Base-by-base conservation (phyloP, 2,797 vertebrate genomes). In the Acridotheres tristis region DNA sequence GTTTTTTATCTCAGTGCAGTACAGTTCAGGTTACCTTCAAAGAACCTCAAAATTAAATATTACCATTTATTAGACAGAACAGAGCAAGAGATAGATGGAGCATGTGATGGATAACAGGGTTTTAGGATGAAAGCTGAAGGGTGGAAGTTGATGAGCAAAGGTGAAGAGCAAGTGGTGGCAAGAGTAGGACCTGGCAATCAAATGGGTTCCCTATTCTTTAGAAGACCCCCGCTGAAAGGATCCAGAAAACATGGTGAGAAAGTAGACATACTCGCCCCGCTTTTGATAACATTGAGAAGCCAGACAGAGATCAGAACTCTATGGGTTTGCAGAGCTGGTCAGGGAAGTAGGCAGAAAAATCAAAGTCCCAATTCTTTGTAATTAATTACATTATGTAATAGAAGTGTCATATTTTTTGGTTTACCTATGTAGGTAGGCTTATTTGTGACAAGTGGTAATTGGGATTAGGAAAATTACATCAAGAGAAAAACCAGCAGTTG, bases 211-310 rank as follows among this genome's bases (percentile, higher is more conserved):
- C 13, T 45, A 0, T 57, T 13, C 15, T 73, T 78, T 30, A 69
- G 54, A 78, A 87, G 22, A 57, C 23, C 13, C 8, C 20, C 53
- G 2, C 26, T 58, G 54, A 36, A 63, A 69, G 19, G 29, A 36
- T 65, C 38, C 45, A 66, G 53, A 82, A 65, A n/a, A 61, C 8
- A 6, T 9, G 7, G 20, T n/a, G 19, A 62, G 19, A 76, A 78
- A 93, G 48, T 9, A 68, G 34, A 26, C 22, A 19, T n/a, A 27
- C 18, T 38, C 76, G 7, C 29, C n/a, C 38, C 0, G 0, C 21
- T 88, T 78, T 69, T 81, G 42, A 15, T 55, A 32, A 30, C 17
- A 29, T 53, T 74, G 55, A 75, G 53, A 74, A 68, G 11, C 23
- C 57, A 77, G 34, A 50, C 3, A 45, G 47, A 68, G 47, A 43